A percentile compares a stretch with the other conserved stretches of the same genome.
phyloP scores from a whole-genome alignment of 2,888 invertebrate genomes.

The Stramonita haemastoma region DNA sequence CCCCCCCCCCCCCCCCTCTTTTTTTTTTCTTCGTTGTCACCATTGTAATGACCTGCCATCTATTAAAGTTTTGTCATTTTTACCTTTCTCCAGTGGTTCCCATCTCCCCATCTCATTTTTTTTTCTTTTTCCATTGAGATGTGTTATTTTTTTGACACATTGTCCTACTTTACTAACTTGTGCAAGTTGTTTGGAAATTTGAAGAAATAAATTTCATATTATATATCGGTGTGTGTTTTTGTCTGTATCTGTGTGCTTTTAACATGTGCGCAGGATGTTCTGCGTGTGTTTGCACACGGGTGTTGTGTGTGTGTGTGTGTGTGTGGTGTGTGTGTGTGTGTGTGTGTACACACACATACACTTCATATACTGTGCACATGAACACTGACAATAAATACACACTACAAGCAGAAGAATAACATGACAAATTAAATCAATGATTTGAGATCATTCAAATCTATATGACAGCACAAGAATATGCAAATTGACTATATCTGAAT shows the following conservation, averaged over 20 bases:
- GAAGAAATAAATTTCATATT: neutral
- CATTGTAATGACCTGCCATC: too few species aligned
- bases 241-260: neutral
- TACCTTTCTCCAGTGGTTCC: neutral
- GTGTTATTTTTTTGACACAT: constrained; percentile 1
- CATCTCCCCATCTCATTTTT: neutral
- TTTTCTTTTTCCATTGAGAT: neutral
- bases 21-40: too few species aligned
- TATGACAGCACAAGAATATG: neutral
- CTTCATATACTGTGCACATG: too few species aligned
- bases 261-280: too few species aligned
- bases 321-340: constrained; percentile 7
- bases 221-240: neutral
- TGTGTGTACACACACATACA: neutral
- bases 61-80: too few species aligned
- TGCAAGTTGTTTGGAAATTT: neutral
- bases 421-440: too few species aligned
- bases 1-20: too few species aligned
- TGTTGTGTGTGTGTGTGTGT: too few species aligned
- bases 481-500: neutral
- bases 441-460: too few species aligned
- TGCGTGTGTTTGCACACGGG: neutral
- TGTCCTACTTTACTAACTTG: neutral
- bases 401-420: too few species aligned
- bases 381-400: too few species aligned